Evolutionary conservation across 2,797 vertebrate genomes (phyloP).

Genomic region (Emydoidea blandingii): DNA sequence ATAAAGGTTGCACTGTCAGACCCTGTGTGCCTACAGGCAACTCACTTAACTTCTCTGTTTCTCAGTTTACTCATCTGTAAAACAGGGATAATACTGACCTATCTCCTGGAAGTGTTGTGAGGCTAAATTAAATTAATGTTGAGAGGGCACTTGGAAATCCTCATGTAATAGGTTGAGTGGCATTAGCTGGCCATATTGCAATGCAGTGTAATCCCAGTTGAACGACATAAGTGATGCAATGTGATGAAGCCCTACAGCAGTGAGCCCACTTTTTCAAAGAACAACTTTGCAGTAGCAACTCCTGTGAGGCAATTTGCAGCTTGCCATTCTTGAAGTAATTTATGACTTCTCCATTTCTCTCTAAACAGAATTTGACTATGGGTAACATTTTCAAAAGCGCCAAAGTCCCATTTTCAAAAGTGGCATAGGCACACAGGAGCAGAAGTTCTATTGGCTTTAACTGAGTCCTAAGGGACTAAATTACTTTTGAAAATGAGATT

Average conservation of each 20-base stretch:
- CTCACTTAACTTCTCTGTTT: background rate
- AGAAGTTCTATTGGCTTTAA: background rate
- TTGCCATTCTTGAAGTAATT: background rate
- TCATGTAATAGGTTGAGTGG: background rate
- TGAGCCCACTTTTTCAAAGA: background rate
- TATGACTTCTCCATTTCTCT: background rate
- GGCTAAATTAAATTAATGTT: background rate
- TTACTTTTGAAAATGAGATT: background rate
- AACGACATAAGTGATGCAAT: fast-evolving
- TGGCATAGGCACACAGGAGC: background rate
- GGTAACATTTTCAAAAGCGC: background rate
- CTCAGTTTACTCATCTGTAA: background rate
- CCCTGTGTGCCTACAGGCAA: background rate
- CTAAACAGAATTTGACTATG: background rate
- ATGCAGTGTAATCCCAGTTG: background rate
- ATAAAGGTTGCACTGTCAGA: background rate
- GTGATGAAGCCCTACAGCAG: background rate
- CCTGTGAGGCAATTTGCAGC: background rate
- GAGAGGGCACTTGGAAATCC: background rate
- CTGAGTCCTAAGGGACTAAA: background rate
- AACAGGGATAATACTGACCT: background rate
- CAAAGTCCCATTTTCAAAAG: background rate
- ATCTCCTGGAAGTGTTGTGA: background rate
- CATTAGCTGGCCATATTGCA: background rate
- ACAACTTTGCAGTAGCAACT: background rate